Evolutionary conservation across 2,797 vertebrate genomes (phyloP).

Genomic region (Acanthis flammea): DNA sequence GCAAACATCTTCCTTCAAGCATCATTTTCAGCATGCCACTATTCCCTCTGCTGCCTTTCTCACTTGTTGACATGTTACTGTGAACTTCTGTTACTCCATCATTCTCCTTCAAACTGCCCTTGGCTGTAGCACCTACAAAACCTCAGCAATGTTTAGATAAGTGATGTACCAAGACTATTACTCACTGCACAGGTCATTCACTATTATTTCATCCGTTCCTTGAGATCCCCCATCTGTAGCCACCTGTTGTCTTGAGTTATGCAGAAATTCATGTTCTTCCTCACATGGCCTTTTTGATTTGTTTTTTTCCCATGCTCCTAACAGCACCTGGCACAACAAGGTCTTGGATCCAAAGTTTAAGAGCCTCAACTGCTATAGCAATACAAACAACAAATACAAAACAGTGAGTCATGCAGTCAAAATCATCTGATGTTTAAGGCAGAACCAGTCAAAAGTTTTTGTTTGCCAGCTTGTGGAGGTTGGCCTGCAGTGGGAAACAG

Average conservation of each 20-base stretch:
- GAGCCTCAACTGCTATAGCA: conserved; percentile 36
- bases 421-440: neutral
- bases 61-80: neutral
- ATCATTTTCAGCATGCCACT: neutral
- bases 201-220: conserved; percentile 15
- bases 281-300: neutral
- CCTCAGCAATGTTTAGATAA: neutral
- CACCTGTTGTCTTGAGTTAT: conserved; percentile 16
- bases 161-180: neutral
- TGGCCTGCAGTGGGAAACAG: neutral
- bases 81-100: neutral
- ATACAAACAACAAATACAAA: conserved; percentile 32
- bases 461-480: neutral
- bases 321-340: conserved; percentile 43
- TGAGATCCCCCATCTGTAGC: neutral
- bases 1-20: neutral
- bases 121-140: neutral
- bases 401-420: neutral
- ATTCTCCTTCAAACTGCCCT: neutral
- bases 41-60: neutral
- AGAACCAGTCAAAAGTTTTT: neutral
- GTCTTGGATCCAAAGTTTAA: neutral
- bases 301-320: neutral
- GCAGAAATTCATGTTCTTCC: neutral
- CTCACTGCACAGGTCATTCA: neutral